Evolutionary conservation across 2,113 vertebrate species (phyloP), one percentile per base, ranked within the genome.

Genomic region (Scolopax mira): DNA sequence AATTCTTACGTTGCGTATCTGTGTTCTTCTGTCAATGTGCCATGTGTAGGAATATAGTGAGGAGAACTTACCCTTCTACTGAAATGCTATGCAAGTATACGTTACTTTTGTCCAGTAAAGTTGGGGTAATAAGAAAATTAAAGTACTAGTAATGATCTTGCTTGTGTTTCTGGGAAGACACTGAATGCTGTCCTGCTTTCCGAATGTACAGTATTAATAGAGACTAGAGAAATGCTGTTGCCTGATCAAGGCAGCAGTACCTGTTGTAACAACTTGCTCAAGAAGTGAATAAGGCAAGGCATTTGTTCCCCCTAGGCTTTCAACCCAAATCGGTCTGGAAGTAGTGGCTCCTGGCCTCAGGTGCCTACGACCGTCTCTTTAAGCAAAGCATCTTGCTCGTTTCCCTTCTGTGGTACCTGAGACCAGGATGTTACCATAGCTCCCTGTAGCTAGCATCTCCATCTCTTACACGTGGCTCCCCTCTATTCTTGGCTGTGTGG

Each of bases 301-400:
- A 30, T 18, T 84, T 74, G 4, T 73, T 75, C 18, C 25, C 6
- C 3, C 6, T 5, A 33, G 7, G 6, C 22, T 54, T 31, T 69
- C 8, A 55, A 48, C 24, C 27, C 16, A 67, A 55, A 62, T 51
- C 7, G 33, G 23, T 28, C 54, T 81, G 72, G 27, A 69, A 39
- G 7, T 0, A 31, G 35, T 30, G 11, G 10, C 13, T 92, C 11
- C 42, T 81, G 61, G 33, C 51, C n/a, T 24, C 67, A 22, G 12
- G 4, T 10, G 2, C 25, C 15, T 8, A 12, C 37, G 13, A 13
- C 24, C 1, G 0, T 31, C 10, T 61, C 4, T 65, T 69, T 65
- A 75, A 52, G 33, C 79, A 41, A 41, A 72, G 23, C 5, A 13
- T 18, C 13, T 64, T 60, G 46, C 27, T 80, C 14, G 3, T 21